Base-by-base conservation (phyloP, 2,888 invertebrate genomes). In the Baronia brevicornis region DNA sequence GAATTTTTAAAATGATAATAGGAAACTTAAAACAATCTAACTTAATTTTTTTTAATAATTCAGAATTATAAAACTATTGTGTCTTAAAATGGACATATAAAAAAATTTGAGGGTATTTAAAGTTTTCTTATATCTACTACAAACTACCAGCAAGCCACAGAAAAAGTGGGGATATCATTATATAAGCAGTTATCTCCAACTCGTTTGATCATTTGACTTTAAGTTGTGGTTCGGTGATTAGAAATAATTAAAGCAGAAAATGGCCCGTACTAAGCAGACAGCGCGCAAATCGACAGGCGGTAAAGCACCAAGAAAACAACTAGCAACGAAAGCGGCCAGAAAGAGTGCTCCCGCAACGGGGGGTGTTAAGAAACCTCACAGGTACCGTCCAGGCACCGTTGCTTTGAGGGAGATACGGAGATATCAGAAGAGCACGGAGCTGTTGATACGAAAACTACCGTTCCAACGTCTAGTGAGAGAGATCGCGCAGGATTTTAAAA, bases 241-340 rank as follows among this genome's bases (percentile, higher is more conserved):
- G 24, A 35, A 8, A 13, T 12, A 18, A 22, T 9, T 11, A 30
- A 28, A 22, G 19, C 2, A 9, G 27, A 43, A 66, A 36, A 90
- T 91, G 91, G 91, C 91, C 49, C 89, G 91, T 56, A 91, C 91
- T 4, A 91, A 91, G 73, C 91, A 91, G 51, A 91, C 91, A 0
- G 91, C 91, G 8, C 86, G 91, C 41, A 91, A 91, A 49, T 90
- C 90, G 0, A 91, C 90, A 20, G 90, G 90, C 52, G 90, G 90
- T n/a, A 91, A 90, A 60, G 90, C 91, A 13, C 90, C 90, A 1
- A 72, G 91, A 28, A 91, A 91, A 56, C 90, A 90, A 52, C 60
- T 91, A 38, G 90, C 90, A 1, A 90, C 90, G 1, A 91, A 91
- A 68, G 90, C 90, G 1, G 90, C 90, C 1, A 79, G 90, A 43